These are phyloP conservation scores for Jaculus jaculus DNA, from an alignment of 2,113 vertebrate species.

Conservation along the genomic window DNA sequence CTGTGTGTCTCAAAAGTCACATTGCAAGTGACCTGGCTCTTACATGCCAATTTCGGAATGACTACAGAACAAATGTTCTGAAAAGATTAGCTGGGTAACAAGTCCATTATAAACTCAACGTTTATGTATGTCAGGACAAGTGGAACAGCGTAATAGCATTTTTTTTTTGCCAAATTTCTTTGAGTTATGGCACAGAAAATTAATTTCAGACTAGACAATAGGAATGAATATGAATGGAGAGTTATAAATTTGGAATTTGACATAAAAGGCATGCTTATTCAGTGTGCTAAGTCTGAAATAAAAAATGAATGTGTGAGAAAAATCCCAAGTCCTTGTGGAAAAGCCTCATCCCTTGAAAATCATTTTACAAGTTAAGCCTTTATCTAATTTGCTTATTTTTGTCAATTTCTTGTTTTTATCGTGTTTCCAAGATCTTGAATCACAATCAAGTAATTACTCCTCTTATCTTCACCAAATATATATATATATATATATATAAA, in stretches of 20 bases:
- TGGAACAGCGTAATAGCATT: constrained; percentile 49
- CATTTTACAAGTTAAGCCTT: neutral
- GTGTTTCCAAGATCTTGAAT: neutral
- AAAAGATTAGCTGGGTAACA: constrained; percentile 66
- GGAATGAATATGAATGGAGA: constrained; percentile 64
- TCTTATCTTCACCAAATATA: neutral
- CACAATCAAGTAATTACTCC: neutral
- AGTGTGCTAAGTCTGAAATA: constrained; percentile 70
- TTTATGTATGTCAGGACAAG: constrained; percentile 75
- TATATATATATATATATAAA: neutral
- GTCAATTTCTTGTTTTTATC: constrained; percentile 16
- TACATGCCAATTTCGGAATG: constrained; percentile 44
- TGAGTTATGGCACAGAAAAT: constrained; percentile 73
- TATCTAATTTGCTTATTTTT: neutral
- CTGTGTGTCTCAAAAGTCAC: constrained; percentile 68
- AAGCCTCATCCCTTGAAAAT: constrained; percentile 1
- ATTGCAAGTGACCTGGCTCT: constrained; percentile 71
- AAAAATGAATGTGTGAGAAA: constrained; percentile 71
- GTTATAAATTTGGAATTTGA: constrained; percentile 75
- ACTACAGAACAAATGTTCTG: constrained; percentile 61
- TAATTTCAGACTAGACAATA: constrained; percentile 73
- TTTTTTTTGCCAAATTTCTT: constrained; percentile 65
- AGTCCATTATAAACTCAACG: constrained; percentile 63
- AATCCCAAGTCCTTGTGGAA: constrained; percentile 47
- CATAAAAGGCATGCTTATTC: constrained; percentile 66